A percentile compares a stretch with the other conserved stretches of the same genome.
Evolutionary conservation across 2,888 invertebrate genomes (phyloP).

Genomic region (Griposia aprilina): DNA sequence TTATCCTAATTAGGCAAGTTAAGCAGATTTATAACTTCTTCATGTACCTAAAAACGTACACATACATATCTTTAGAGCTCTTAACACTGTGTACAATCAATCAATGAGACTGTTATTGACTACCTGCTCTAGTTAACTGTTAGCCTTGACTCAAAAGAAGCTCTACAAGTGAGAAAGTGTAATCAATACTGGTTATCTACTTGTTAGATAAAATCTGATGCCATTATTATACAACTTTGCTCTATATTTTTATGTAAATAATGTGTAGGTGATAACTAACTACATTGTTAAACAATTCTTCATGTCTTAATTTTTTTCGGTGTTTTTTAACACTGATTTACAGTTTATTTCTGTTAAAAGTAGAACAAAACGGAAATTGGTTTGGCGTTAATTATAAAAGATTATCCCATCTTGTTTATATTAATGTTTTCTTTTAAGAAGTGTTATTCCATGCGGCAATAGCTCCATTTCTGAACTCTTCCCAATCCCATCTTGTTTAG

Average conservation of each 20-base stretch:
- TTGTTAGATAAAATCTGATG: slow-evolving; percentile 38
- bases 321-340: background rate
- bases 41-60: background rate
- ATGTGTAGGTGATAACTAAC: background rate
- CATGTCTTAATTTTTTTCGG: background rate
- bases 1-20: background rate
- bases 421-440: background rate
- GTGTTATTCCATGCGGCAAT: background rate
- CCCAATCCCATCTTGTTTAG: background rate
- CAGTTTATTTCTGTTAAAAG: background rate
- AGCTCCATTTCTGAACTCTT: background rate
- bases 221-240: slow-evolving; percentile 16
- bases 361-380: background rate
- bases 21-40: background rate
- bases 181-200: slow-evolving; percentile 47
- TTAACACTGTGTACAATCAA: background rate
- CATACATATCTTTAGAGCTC: background rate
- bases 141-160: slow-evolving; percentile 62
- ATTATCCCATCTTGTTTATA: too few species aligned
- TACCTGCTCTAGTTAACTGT: slow-evolving; percentile 26
- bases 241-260: slow-evolving; percentile 19
- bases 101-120: slow-evolving; percentile 4
- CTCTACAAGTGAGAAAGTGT: slow-evolving; percentile 52
- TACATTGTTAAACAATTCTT: background rate
- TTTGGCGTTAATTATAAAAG: background rate